Evolutionary conservation across 2,113 vertebrate species (phyloP), one percentile per base, ranked within the genome.

Genomic region (Agapornis roseicollis): DNA sequence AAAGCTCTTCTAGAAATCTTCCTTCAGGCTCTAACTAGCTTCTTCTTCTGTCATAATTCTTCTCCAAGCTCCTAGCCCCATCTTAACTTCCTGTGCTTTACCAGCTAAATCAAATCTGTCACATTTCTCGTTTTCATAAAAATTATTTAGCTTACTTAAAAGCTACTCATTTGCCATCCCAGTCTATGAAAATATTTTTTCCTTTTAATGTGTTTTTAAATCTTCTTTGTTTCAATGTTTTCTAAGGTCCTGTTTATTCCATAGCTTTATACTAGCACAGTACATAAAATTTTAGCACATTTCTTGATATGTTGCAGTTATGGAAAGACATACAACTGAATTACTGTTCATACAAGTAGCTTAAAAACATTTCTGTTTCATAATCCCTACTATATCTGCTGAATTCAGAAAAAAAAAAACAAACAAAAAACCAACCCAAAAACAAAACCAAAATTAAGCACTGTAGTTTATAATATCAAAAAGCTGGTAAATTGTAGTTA

Each of bases 231-330:
- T 46, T 85, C 28, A 46, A 4, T 79, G n/a, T 76, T 81, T 88
- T 2, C 11, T 58, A 20, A 58, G 37, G 17, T 64, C 15, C 70
- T 80, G 8, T 49, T 63, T 58, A 58, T 41, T 66, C 41, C 25
- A 17, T 69, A 58, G 18, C 66, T 47, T 80, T 31, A 41, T 47
- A 9, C 10, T 56, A 52, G 39, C 65, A 61, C 7, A 0, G 0
- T 61, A 74, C 83, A 65, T 25, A 47, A 42, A 88, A 65, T 65
- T 33, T 8, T 33, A 47, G 13, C 16, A 44, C 5, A 11, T 87
- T 91, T 84, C 22, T 42, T 74, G 47, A 31, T 28, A 31, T 46
- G 9, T 78, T 84, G 18, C 39, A 56, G 5, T 37, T 55, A 15
- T 9, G 18, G 31, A 49, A 11, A 7, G 65, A 28, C 10, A 52